Evolutionary conservation across 2,888 invertebrate species (phyloP).

Genomic region (Drosophila sordidula): DNA sequence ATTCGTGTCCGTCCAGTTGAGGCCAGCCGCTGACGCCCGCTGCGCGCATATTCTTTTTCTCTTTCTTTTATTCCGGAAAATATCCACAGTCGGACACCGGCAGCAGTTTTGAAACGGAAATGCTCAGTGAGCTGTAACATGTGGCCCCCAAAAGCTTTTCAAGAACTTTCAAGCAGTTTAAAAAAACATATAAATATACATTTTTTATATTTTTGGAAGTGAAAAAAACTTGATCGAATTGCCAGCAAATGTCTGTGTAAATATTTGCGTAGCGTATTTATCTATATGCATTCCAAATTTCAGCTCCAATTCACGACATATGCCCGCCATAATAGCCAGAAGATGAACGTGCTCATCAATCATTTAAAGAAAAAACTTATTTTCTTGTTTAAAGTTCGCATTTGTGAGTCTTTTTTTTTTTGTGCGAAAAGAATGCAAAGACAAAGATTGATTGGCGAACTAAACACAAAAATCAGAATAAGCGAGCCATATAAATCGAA

Average conservation of each 20-base stretch:
- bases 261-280: constrained; percentile 38
- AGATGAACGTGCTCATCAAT: constrained; percentile 63
- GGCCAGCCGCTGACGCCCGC: background rate
- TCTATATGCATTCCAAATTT: constrained; percentile 32
- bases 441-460: constrained; percentile 75
- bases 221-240: constrained; percentile 19
- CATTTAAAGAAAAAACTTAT: constrained; percentile 67
- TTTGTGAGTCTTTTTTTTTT: constrained; percentile 9
- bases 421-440: constrained; percentile 30
- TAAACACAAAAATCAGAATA: constrained; percentile 29
- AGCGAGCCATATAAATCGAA: background rate
- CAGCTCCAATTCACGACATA: constrained; percentile 50
- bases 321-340: constrained; percentile 39
- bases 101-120: constrained; percentile 12
- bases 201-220: constrained; percentile 8
- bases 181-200: constrained; percentile 1
- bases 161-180: constrained; percentile 7
- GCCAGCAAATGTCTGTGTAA: constrained; percentile 24
- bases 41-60: background rate
- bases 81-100: constrained; percentile 11
- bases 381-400: constrained; percentile 67
- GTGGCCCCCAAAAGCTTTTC: constrained; percentile 9
- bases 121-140: background rate
- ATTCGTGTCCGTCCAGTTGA: background rate
- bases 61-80: constrained; percentile 5